Evolutionary conservation across 2,113 vertebrate genomes (phyloP).

Genomic region (Danionella cerebrum): DNA sequence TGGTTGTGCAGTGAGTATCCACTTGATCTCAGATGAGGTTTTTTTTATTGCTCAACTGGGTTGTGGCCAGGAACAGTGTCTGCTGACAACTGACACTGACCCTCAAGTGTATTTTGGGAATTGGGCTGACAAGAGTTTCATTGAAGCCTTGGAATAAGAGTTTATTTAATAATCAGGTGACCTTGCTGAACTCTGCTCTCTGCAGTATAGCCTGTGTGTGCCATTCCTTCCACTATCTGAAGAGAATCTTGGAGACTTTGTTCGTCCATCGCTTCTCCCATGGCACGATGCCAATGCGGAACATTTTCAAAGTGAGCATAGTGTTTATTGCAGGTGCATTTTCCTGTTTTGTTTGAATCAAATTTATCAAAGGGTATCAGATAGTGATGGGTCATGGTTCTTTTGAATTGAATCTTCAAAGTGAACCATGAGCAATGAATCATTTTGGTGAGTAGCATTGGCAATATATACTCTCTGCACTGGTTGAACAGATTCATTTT

Average conservation of each 20-base stretch:
- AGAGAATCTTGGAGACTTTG: conserved; percentile 82
- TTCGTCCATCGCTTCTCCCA: conserved; percentile 87
- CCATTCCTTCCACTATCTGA: conserved; percentile 84
- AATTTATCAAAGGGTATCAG: too few relatives aligned
- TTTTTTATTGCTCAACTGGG: background rate
- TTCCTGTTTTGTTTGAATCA: background rate
- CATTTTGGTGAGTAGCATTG: too few relatives aligned
- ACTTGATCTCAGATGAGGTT: background rate
- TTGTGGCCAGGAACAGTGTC: conserved; percentile 3
- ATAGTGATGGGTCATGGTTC: too few relatives aligned
- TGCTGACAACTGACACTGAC: background rate
- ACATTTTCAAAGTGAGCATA: conserved; percentile 79
- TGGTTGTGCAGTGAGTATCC: conserved; percentile 84
- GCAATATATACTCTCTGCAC: too few relatives aligned
- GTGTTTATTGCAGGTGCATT: background rate
- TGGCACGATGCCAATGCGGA: conserved; percentile 83
- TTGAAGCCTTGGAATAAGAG: background rate
- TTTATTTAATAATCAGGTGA: background rate
- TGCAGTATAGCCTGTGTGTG: conserved; percentile 80
- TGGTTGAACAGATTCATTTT: too few relatives aligned
- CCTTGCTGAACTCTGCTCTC: background rate
- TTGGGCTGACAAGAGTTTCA: background rate
- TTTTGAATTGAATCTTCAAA: too few relatives aligned
- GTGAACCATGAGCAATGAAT: too few relatives aligned
- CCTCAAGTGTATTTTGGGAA: conserved; percentile 1